Base-by-base conservation (phyloP, 2,113 vertebrate species). In the Tragelaphus strepsiceros region DNA sequence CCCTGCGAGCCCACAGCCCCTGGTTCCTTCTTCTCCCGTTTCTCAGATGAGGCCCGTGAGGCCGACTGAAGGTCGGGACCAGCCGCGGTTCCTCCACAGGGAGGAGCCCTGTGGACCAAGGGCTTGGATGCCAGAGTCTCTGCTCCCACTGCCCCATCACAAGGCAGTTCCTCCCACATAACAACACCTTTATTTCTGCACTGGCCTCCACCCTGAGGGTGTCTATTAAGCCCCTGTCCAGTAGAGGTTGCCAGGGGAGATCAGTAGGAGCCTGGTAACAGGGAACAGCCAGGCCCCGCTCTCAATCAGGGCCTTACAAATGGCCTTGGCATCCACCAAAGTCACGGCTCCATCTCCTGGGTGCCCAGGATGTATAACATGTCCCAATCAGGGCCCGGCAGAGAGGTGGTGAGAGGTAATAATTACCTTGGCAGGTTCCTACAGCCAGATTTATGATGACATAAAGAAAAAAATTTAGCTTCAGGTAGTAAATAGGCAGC, bases 41-140 rank as follows among this genome's bases (percentile, higher is more conserved):
- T 53, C 51, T 87, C 51, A 19, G 43, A 39, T 6, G 39, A 87
- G 87, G 46, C 15, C 1, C 78, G 12, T 0, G 1, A 77, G 80
- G 67, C 39, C 64, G 80, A 26, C 4, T 10, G 13, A 90, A 8
- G 22, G 17, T 30, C 32, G 35, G 28, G 28, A 24, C 10, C 56
- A 1, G 5, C 56, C 56, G 4, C 35, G 0, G 64, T 21, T 32
- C 19, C 74, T 49, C 43, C 0, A 0, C 0, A 0, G 53, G 83
- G 21, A 71, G 24, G 39, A 91, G 39, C 11, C n/a, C 28, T 30
- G 21, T 43, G 3, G 39, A 49, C 24, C 12, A 6, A 32, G 53
- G 24, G 30, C 62, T 10, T 8, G 1, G 64, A 58, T 1, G 0
- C 30, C 56, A 9, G 46, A 16, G 39, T 26, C 39, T 53, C 39